Conservation (phyloP, 2,888 invertebrate species). For the Junonia oenone region DNA sequence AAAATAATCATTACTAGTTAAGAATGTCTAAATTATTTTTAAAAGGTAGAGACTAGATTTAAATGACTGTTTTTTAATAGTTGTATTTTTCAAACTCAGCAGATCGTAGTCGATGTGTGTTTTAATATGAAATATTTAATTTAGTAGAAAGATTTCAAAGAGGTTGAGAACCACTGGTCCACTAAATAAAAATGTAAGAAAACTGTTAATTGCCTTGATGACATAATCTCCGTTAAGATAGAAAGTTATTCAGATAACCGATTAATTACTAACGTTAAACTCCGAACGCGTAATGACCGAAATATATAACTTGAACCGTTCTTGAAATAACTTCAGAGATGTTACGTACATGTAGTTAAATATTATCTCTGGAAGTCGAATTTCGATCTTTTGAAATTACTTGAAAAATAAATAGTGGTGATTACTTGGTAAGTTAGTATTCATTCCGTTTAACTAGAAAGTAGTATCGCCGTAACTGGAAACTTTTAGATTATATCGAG, state of each 20-base stretch:
- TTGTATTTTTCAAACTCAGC: too few relatives aligned
- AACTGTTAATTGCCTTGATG: slow-evolving; percentile 6
- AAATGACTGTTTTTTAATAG: too few relatives aligned
- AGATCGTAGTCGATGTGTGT: too few relatives aligned
- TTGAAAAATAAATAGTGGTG: neutral
- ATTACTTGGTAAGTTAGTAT: neutral
- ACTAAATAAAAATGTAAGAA: neutral
- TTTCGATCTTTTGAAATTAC: neutral
- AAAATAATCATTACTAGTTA: too few relatives aligned
- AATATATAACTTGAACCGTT: neutral
- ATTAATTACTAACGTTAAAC: neutral
- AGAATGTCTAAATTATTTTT: too few relatives aligned
- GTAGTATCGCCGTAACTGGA: too few relatives aligned
- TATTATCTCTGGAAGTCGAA: neutral
- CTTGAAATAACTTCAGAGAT: neutral
- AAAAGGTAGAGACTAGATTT: too few relatives aligned
- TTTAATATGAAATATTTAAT: too few relatives aligned
- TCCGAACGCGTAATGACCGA: neutral
- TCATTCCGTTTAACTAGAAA: too few relatives aligned
- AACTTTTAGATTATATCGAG: too few relatives aligned
- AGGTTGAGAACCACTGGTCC: neutral
- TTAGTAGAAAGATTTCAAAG: too few relatives aligned
- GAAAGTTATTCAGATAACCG: slow-evolving; percentile 51
- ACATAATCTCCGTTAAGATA: slow-evolving; percentile 5
- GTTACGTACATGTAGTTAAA: neutral